Evolutionary conservation across 1,140 invertebrate species (phyloP), one percentile per base, ranked within the genome.

Genomic region (Sycophaga agraensis): DNA sequence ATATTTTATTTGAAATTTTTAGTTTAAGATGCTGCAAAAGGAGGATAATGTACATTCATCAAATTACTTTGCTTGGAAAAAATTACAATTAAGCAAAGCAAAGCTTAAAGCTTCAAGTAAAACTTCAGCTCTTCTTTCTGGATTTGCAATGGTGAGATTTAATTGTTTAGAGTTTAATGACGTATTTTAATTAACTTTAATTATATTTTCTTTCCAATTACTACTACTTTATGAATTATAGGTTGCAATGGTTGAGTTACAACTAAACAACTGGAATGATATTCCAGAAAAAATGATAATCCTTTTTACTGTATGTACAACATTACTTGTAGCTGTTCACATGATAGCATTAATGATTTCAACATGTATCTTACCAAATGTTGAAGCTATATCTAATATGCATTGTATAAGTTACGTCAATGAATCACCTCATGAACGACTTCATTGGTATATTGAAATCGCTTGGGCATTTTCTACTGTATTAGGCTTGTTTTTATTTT

Each of bases 301-400:
- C 16, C 88, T 93, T 0, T 98, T 98, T 75, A 93, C 93, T 26
- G 87, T 98, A 0, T 97, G 94, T 69, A 99, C 97, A 8, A 97
- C 95, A 0, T 80, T 99, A 1, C 83, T 99, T 3, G 96, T 99
- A 0, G 93, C 96, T 0, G 95, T 99, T 4, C 97, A 99, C 75
- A 92, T 99, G 88, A 77, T 99, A 50, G 97, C 97, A 0, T 82
- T 99, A 6, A 99, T 99, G 96, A 99, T 99, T 71, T 97, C 94
- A 65, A 99, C 97, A 0, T 99, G 97, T 78, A 97, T 99, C 63
- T 82, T 99, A 57, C 97, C 93, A 22, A 94, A 96, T 72, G 91
- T 96, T 45, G 93, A 96, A 73, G 91, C 92, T 0, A 89, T 94
- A 1, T 91, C 91, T 62, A 94, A 91, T 79, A 82, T 93, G 21